Base-by-base conservation (phyloP, 2,888 invertebrate genomes). In the Tetropium fuscum region DNA sequence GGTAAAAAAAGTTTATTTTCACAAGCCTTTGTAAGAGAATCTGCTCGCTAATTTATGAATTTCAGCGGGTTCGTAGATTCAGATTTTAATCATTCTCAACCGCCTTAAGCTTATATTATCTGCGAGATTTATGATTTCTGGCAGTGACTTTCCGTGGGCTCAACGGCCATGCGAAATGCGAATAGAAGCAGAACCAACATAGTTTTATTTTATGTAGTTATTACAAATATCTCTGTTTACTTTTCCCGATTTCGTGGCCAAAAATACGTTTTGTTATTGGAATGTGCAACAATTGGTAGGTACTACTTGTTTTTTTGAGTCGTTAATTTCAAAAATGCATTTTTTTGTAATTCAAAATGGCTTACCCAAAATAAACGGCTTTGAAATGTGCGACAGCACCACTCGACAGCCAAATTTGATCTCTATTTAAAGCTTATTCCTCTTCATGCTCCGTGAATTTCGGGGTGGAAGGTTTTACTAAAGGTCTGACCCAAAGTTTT, bases 51-150 rank as follows among this genome's bases (percentile, higher is more conserved):
- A 51, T 51, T 51, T 40, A 51, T 51, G 51, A 51, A 51, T 51
- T 51, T 25, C 51, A 51, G 13, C 22, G 1, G 51, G 40, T 10
- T 51, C 51, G n/a, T n/a, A 13, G 40, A 51, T 38, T 20, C 18
- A 25, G 38, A 27, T 48, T 48, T 51, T 51, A 51, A 51, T 51
- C 51, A 51, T 49, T 38, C 51, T 48, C 25, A 15, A 19, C 38
- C 22, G 22, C 38, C 48, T n/a, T 48, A 34, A 48, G 36, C 48
- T 32, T 13, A 38, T 22, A 38, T 40, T 51, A 51, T 51, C 51
- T 40, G 7, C 10, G 25, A 51, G 51, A 51, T 51, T 51, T 51
- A 51, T 51, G 38, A 27, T 27, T 51, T 40, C 27, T 40, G 40
- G 10, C 38, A 22, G 27, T 8, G 27, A 51, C 36, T 38, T 49